Evolutionary conservation across 2,113 vertebrate genomes (phyloP), one percentile per base, ranked within the genome.

Genomic region (Proteles cristata): DNA sequence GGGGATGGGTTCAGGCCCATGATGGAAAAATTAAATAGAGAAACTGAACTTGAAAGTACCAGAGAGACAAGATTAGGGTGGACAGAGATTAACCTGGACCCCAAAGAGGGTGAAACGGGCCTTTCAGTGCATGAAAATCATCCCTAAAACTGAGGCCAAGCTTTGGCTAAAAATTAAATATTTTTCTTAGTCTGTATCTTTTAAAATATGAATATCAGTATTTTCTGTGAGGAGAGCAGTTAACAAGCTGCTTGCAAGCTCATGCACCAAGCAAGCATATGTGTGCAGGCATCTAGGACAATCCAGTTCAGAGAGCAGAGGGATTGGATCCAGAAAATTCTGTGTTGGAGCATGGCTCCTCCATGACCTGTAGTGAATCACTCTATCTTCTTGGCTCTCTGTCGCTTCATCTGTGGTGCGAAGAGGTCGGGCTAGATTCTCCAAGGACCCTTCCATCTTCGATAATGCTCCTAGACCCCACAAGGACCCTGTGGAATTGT

Each of bases 381-480:
- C 68, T 55, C 63, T 31, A 0, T 95, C 45, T 80, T 63, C 77
- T 94, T 92, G 80, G 87, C 88, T 86, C 69, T 90, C 83, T n/a
- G 74, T 55, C 39, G 55, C 80, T 55, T 35, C 61, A 25, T 96
- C 71, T n/a, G 88, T 88, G 89, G 48, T 80, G 43, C 93, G 93
- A 84, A 90, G 87, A 95, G 53, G 61, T 48, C 48, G 15, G 58
- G 61, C 86, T 33, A 12, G 8, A 93, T 61, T 89, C 96, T 93
- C 96, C 92, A 39, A 55, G 84, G 95, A 63, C 77, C 84, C 48
- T 85, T 80, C 66, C 94, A 73, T 80, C 81, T 95, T 93, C 28
- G 71, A 33, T 81, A 61, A 43, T 89, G 86, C 76, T 98, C 93
- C 94, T 84, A 58, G 85, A 97, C 96, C 97, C 88, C 96, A 86